Conservation (phyloP, 2,888 invertebrate genomes). For the Machimus atricapillus region DNA sequence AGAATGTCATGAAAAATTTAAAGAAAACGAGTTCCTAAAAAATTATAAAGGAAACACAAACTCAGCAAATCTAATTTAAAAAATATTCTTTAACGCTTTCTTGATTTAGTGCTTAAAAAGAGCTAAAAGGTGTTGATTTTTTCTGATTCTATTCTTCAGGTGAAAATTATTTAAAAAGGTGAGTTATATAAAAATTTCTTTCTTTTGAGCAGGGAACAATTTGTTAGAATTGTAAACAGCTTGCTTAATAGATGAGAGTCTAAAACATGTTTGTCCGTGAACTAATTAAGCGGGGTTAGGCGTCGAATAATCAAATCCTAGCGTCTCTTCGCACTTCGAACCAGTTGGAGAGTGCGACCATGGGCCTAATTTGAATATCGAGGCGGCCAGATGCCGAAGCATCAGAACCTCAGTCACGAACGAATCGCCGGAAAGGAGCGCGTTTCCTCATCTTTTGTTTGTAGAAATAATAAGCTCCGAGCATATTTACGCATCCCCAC, state of each 20-base stretch:
- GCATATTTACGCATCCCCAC: conserved; percentile 31
- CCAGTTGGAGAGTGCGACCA: background rate
- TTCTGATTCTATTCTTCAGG: too few species aligned
- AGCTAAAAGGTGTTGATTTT: too few species aligned
- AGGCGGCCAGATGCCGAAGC: background rate
- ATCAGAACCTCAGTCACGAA: conserved; percentile 11
- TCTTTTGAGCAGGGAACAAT: too few species aligned
- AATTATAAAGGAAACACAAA: too few species aligned
- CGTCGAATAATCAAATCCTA: background rate
- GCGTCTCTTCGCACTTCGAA: background rate
- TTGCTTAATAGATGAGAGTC: background rate
- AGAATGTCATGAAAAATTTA: too few species aligned
- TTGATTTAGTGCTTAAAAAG: too few species aligned
- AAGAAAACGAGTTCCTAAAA: too few species aligned
- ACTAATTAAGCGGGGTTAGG: background rate
- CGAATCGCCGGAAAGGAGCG: background rate
- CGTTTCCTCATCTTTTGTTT: conserved; percentile 11
- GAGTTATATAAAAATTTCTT: too few species aligned
- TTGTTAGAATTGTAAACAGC: background rate
- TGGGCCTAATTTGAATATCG: conserved; percentile 13
- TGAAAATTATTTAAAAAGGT: too few species aligned
- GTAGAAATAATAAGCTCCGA: conserved; percentile 22
- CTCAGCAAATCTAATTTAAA: too few species aligned
- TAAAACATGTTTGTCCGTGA: background rate
- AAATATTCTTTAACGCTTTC: too few species aligned